phyloP scores from a whole-genome alignment of 1,140 invertebrate genomes.

The Papilio machaon region DNA sequence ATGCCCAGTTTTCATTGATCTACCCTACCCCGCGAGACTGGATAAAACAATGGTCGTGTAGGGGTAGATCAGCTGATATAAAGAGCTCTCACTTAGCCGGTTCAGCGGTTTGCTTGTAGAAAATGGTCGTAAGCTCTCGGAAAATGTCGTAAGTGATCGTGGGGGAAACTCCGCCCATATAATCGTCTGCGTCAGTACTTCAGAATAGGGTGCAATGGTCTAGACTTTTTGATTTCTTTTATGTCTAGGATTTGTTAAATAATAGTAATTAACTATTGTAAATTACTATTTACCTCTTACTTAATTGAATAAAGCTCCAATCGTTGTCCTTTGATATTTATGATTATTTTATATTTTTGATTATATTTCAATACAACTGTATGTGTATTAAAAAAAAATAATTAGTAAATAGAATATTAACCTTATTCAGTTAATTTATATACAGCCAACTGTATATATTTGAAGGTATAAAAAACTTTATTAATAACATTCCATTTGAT shows the following conservation, averaged over 20 bases:
- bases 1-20: slow-evolving; percentile 50
- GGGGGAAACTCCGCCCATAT: slow-evolving; percentile 61
- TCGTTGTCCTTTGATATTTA: background rate
- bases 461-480: background rate
- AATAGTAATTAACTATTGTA: background rate
- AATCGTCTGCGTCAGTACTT: slow-evolving; percentile 38
- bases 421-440: no score
- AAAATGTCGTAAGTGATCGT: slow-evolving; percentile 57
- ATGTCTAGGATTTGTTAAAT: background rate
- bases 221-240: background rate
- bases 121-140: slow-evolving; percentile 56
- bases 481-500: background rate
- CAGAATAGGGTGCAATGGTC: background rate
- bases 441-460: no score
- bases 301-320: no score
- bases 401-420: no score
- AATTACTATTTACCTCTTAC: no score
- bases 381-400: no score
- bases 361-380: background rate
- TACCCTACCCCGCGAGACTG: slow-evolving; percentile 39
- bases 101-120: slow-evolving; percentile 42
- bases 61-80: slow-evolving; percentile 32
- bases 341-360: no score
- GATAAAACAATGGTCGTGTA: background rate
- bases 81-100: slow-evolving; percentile 49